Base-by-base conservation (phyloP, 2,797 vertebrate species). In the Malacoraja senta region DNA sequence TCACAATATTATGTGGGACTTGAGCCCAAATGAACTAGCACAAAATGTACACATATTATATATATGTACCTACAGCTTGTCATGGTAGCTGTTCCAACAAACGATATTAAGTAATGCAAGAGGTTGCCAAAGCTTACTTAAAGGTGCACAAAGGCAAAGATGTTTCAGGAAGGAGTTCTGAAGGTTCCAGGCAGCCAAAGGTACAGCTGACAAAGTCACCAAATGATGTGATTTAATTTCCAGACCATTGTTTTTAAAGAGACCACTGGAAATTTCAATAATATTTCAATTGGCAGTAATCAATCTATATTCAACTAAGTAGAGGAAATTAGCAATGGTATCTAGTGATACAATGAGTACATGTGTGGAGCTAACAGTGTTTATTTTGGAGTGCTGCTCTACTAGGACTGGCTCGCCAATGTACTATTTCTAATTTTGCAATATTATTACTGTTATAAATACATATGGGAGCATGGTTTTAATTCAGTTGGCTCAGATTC, bases 271-370 rank as follows among this genome's bases (percentile, higher is more conserved):
- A 35, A 80, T 80, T 19, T 80, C 32, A 80, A 35, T 80, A 84
- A 61, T 53, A 84, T 58, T 84, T 32, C 81, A 58, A 24, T 24
- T 26, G 44, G 8, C 8, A 84, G 24, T 35, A 84, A 61, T 15
- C 81, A 61, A 84, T 84, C 53, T 84, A 84, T 61, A 84, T 84
- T 84, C 81, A 84, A 84, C 81, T 29, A 84, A 84, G 32, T 80
- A 74, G 53, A 53, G 44, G 19, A 61, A 12, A 84, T 9, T 4
- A 61, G 21, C 53, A 61, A 53, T 61, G 24, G 26, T 61, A 84
- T 61, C 44, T 26, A 29, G 81, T 53, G 81, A 53, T 44, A 26
- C 44, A 53, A 4, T 53, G 3, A 84, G 35, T 29, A 29, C 10
- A 53, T 61, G 21, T 44, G 44, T 61, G 26, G 21, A 58, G 81